Base-by-base conservation (phyloP, 2,797 vertebrate species). In the Holocentrus rufus region DNA sequence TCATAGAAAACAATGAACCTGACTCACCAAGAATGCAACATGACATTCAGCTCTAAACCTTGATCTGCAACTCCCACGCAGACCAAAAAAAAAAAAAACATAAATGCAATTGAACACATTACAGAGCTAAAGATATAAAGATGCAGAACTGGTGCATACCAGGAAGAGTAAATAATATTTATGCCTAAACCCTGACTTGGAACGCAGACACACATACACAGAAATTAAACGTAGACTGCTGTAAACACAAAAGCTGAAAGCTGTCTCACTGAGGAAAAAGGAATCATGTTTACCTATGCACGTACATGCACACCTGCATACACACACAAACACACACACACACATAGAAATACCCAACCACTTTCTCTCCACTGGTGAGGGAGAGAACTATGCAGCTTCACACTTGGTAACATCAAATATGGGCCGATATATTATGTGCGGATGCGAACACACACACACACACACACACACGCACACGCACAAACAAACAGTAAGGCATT, bases 21-120 rank as follows among this genome's bases (percentile, higher is more conserved):
- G 80, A 85, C 79, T 88, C 76, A 82, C 67, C 66, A 47, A 77
- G 72, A 85, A 83, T 65, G 74, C 80, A 88, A 76, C 64, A 65
- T 89, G 87, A 85, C 85, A 89, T 90, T 90, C 87, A 80, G 79
- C 73, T 82, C 55, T 65, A 74, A 81, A 85, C 79, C 56, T 62
- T 82, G 55, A 25, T 69, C 65, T 81, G 31, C n/a, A 80, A 85
- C 79, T 66, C 85, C 87, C 62, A 84, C 84, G 1, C 71, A 80
- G 31, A 70, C 69, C n/a, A n/a, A 77, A 66, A 62, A 52, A 55
- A 34, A 36, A 23, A 23, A 54, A 36, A 27, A 62, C 50, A 70
- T 3, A 34, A 52, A 11, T n/a, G 18, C 22, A 52, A 72, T 23
- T 70, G 57, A 83, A 77, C 60, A 57, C 23, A 84, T 77, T 64